Conservation (phyloP, 1,140 invertebrate genomes). For the Tetramorium alpestre region DNA sequence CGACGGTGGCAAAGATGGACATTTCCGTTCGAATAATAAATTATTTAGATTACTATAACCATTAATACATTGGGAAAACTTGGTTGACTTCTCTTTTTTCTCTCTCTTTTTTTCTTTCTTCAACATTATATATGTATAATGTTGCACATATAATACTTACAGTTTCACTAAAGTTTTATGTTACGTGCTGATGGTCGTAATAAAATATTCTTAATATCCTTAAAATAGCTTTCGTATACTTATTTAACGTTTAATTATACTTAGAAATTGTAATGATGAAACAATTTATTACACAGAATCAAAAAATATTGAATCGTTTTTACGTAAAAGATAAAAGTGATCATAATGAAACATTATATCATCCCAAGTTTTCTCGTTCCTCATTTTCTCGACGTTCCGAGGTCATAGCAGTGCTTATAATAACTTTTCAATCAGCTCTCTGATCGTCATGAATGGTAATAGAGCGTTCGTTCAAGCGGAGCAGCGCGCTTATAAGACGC, state of each 20-base stretch:
- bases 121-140: background rate
- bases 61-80: conserved; percentile 15
- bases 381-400: conserved; percentile 56
- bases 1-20: background rate
- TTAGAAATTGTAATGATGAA: background rate
- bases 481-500: conserved; percentile 23
- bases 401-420: conserved; percentile 20
- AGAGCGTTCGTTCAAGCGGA: conserved; percentile 38
- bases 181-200: background rate
- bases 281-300: background rate
- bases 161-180: conserved; percentile 20
- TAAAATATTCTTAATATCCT: background rate
- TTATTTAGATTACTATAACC: conserved; percentile 33
- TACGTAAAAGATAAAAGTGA: conserved; percentile 23
- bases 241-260: conserved; percentile 3
- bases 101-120: background rate
- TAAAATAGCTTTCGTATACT: background rate
- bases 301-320: conserved; percentile 13
- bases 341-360: conserved; percentile 17
- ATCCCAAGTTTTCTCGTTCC: conserved; percentile 30
- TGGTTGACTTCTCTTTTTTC: background rate
- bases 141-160: background rate
- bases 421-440: conserved; percentile 66
- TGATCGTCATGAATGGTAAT: conserved; percentile 69
- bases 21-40: conserved; percentile 28